Evolutionary conservation across 2,888 invertebrate species (phyloP), one percentile per base, ranked within the genome.

Genomic region (Chalcosyrphus nemorum): DNA sequence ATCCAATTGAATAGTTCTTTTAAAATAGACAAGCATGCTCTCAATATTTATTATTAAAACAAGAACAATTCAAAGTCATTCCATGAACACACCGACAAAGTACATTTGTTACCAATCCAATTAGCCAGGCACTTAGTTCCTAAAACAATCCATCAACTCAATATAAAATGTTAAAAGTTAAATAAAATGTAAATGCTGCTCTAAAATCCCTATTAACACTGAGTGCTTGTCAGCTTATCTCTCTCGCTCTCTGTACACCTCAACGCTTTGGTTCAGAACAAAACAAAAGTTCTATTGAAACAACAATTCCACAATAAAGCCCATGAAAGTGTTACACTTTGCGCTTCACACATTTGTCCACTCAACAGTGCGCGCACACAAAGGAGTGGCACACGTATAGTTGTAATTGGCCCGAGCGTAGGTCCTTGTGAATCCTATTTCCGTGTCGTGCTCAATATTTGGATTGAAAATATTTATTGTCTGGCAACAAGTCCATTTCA

Each of bases 391-490:
- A 24, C 24, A n/a, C 4, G 24, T 4, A 41, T 15, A n/a, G 13
- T 17, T 11, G 15, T 21, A 15, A 52, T 41, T 32, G 41, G 29
- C 13, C 13, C 13, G 29, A 54, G 54, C 24, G 61, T 43, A n/a
- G n/a, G n/a, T n/a, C n/a, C 43, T 43, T 11, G 7, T 27, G 43
- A 47, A 71, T 38, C 19, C 32, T n/a, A 32, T 52, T 56, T 71
- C 7, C 19, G 4, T n/a, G n/a, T n/a, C 35, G 21, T 47, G 19
- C 35, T 17, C 35, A 71, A 38, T 72, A 61, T 72, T 72, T 72
- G 43, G 50, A 27, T 38, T 71, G 47, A 4, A 59, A 59, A 50
- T 29, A 41, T 27, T 63, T 54, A 45, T 63, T 72, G 61, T 72
- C 63, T 52, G 43, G 13, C 43, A 72, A 52, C 52, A 72, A 52